These are phyloP conservation scores for Drosophila lacteicornis DNA, from an alignment of 1,140 invertebrate genomes.

Conservation along the genomic window DNA sequence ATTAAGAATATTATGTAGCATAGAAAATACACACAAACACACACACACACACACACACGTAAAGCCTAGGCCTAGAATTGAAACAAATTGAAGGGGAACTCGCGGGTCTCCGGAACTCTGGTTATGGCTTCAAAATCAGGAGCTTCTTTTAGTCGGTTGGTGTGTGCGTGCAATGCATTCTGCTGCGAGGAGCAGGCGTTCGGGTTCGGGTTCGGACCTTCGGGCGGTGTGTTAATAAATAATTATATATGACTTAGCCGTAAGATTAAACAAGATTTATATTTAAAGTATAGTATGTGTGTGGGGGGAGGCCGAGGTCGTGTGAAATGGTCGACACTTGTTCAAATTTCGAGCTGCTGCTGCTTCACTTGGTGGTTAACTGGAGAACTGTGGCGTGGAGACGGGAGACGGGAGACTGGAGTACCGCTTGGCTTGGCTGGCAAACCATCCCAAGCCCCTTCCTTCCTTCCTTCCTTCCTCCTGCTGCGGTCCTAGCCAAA, in stretches of 20 bases:
- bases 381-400: not conserved
- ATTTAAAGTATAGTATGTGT: constrained; percentile 14
- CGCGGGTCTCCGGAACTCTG: not conserved
- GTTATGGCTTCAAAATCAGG: not conserved
- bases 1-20: constrained; percentile 44
- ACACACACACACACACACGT: constrained; percentile 16
- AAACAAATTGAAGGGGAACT: constrained; percentile 5
- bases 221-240: constrained; percentile 43
- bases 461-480: not conserved
- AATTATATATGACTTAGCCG: constrained; percentile 47
- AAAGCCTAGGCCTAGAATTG: constrained; percentile 47
- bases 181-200: not conserved
- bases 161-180: constrained; percentile 1
- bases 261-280: constrained; percentile 27
- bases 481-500: too few relatives aligned
- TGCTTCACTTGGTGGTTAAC: constrained; percentile 9
- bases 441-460: not conserved
- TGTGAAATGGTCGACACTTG: constrained; percentile 6
- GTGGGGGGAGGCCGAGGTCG: not conserved
- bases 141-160: not conserved
- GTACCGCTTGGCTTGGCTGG: not conserved
- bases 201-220: not conserved
- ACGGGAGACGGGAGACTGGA: not conserved
- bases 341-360: constrained; percentile 9
- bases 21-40: constrained; percentile 30